Conservation (phyloP, 2,113 vertebrate species). For the Beaufortia kweichowensis region DNA sequence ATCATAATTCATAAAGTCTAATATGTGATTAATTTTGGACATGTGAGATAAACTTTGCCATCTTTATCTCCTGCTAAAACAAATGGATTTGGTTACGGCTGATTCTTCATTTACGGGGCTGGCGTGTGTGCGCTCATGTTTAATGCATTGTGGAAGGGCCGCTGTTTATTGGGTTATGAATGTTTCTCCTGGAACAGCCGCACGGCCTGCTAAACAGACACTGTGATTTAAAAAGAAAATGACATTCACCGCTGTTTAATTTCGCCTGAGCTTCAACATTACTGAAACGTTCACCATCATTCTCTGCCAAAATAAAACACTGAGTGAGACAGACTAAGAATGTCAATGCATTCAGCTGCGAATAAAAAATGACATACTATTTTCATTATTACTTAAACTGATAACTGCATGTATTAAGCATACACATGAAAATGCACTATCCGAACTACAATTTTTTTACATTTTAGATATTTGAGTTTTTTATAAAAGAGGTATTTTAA, state of each 20-base stretch:
- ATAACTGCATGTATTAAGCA: too few species aligned
- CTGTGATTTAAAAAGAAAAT: slow-evolving; percentile 43
- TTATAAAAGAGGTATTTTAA: too few species aligned
- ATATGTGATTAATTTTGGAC: not conserved
- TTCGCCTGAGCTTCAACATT: not conserved
- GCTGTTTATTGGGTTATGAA: slow-evolving; percentile 44
- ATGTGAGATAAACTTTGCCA: not conserved
- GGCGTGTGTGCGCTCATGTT: slow-evolving; percentile 22
- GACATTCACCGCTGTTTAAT: slow-evolving; percentile 21
- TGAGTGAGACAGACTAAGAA: not conserved
- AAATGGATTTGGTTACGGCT: slow-evolving; percentile 2
- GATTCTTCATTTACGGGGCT: slow-evolving; percentile 10
- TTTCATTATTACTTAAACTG: too few species aligned
- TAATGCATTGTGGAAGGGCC: slow-evolving; percentile 29
- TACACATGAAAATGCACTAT: too few species aligned
- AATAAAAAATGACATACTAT: too few species aligned
- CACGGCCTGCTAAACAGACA: slow-evolving; percentile 29
- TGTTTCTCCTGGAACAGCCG: slow-evolving; percentile 31
- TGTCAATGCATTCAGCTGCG: not conserved
- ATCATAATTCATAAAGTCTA: not conserved
- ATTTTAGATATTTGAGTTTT: too few species aligned
- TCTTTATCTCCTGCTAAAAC: not conserved
- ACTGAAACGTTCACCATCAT: not conserved
- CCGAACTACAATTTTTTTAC: too few species aligned
- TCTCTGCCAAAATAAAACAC: slow-evolving; percentile 1